Evolutionary conservation across 2,888 invertebrate genomes (phyloP).

Genomic region (Nebria salina): DNA sequence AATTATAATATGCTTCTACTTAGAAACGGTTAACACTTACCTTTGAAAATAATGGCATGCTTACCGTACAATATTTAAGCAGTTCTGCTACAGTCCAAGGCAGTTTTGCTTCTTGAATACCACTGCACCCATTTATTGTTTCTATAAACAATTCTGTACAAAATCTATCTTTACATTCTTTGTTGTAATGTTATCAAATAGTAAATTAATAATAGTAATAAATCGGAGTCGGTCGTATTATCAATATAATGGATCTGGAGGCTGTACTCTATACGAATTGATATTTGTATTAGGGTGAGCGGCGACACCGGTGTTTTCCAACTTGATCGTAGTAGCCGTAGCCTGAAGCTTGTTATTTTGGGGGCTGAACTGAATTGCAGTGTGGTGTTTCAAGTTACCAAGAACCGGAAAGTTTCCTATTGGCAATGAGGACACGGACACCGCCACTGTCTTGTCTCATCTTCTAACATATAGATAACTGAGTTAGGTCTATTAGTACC

Average conservation of each 20-base stretch:
- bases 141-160: no score
- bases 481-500: neutral
- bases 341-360: neutral
- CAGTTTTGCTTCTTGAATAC: no score
- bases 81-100: neutral
- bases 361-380: neutral
- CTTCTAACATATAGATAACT: neutral
- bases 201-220: no score
- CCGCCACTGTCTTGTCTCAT: neutral
- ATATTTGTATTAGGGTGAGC: neutral
- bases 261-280: neutral
- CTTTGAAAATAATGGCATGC: neutral
- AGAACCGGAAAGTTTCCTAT: neutral
- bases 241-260: neutral
- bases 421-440: neutral
- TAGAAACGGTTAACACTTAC: conserved; percentile 17
- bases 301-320: neutral
- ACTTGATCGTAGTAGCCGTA: neutral
- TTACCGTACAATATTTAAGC: neutral
- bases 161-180: no score
- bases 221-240: neutral
- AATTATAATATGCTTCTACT: conserved; percentile 31
- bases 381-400: neutral
- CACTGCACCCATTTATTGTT: no score
- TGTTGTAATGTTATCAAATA: no score